Base-by-base conservation (phyloP, 2,888 invertebrate genomes). In the Acleris holmiana region DNA sequence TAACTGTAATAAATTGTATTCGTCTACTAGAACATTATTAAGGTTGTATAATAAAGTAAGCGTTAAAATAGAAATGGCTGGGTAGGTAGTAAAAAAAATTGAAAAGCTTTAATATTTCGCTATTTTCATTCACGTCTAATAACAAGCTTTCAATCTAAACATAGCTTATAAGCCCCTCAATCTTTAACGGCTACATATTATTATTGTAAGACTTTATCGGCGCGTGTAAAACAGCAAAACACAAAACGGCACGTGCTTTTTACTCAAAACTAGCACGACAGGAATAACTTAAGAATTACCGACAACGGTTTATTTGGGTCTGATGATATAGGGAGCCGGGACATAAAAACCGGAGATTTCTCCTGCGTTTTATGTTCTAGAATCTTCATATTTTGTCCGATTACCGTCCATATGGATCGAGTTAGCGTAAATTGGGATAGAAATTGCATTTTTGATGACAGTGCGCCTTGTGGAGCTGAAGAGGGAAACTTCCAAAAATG, bases 201-300 rank as follows among this genome's bases (percentile, higher is more conserved):
- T 49, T 50, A 41, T 56, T 56, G 21, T 25, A 29, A 19, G 8
- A 4, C 21, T 35, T 56, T 44, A 56, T 41, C 41, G 54, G 23
- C 47, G 49, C 55, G 55, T 62, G 61, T 44, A 49, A 18, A 21
- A 41, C 25, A 50, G 18, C 46, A 44, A 56, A 55, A 61, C 61
- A 62, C 25, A 17, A 17, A 29, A 18, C 29, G 40, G 55, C 48
- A n/a, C 55, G 49, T 44, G 61, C 44, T 41, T 56, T n/a, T 55
- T 55, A 62, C 49, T 62, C 61, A 50, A 49, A 62, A 62, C 55
- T 49, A 44, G 15, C 35, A 25, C 19, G 41, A 41, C 49, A 35
- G 44, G 55, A 62, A 62, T 62, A 62, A 49, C 61, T 29, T 13
- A n/a, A 47, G 54, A 19, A 40, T 35, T 18, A 41, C 54, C 54